Evolutionary conservation across 2,797 vertebrate species (phyloP).

Genomic region (Poeciliopsis paucimaculata): DNA sequence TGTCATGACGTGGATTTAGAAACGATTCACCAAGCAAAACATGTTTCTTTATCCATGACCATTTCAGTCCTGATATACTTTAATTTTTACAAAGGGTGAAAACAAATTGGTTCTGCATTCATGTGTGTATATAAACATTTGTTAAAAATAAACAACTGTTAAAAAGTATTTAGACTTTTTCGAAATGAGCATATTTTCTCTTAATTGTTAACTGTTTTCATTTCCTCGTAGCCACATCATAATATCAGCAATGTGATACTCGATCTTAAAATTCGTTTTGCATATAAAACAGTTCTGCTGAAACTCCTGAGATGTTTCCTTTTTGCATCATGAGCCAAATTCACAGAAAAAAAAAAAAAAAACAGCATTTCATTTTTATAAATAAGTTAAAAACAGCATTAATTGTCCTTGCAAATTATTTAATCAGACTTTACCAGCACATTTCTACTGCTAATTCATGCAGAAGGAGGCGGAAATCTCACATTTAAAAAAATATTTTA

Average conservation of each 20-base stretch:
- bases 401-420: background rate
- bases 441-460: background rate
- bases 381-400: background rate
- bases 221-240: background rate
- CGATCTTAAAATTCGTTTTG: background rate
- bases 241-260: background rate
- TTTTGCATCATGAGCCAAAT: slow-evolving; percentile 29
- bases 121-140: background rate
- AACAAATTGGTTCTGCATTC: background rate
- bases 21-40: background rate
- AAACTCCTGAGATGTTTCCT: slow-evolving; percentile 37
- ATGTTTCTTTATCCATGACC: too few species aligned
- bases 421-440: background rate
- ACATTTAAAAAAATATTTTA: background rate
- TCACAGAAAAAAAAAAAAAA: slow-evolving; percentile 2
- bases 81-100: background rate
- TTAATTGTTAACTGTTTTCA: background rate
- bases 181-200: background rate
- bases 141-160: too few species aligned
- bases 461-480: background rate
- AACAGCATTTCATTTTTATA: slow-evolving; percentile 1
- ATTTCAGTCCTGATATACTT: background rate
- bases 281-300: background rate
- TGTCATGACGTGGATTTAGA: background rate
- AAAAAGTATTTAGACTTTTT: background rate